These are phyloP conservation scores for Hemicordylus capensis DNA, from an alignment of 2,113 vertebrate species.

Conservation along the genomic window DNA sequence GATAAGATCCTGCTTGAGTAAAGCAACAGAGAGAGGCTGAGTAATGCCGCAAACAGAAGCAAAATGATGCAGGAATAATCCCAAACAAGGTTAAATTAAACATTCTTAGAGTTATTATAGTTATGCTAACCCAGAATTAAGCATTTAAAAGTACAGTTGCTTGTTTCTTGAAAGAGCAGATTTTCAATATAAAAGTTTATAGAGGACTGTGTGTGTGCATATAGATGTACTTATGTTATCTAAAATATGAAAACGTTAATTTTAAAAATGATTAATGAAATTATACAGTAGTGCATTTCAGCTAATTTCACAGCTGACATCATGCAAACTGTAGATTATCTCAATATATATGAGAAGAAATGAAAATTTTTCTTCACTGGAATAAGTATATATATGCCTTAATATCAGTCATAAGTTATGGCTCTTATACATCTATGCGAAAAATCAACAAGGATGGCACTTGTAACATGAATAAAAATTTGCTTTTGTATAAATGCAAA, in stretches of 20 bases:
- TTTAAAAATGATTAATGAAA: background rate
- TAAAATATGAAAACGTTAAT: background rate
- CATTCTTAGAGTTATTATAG: slow-evolving; percentile 41
- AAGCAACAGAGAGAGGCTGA: slow-evolving; percentile 51
- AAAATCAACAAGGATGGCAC: background rate
- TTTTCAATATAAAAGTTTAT: background rate
- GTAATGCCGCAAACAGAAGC: slow-evolving; percentile 65
- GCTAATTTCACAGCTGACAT: background rate
- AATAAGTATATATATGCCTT: background rate
- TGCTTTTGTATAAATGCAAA: slow-evolving; percentile 46
- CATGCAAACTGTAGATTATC: background rate
- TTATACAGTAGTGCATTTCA: background rate
- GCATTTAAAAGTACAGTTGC: background rate
- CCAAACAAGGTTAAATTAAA: slow-evolving; percentile 46
- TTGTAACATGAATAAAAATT: slow-evolving; percentile 35
- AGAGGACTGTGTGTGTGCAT: background rate
- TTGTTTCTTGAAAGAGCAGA: slow-evolving; percentile 4
- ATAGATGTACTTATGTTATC: background rate
- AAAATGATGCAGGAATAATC: slow-evolving; percentile 57
- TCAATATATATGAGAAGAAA: background rate
- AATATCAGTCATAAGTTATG: background rate
- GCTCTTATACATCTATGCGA: background rate
- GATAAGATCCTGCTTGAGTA: background rate
- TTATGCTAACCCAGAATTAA: slow-evolving; percentile 34
- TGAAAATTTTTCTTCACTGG: background rate